Evolutionary conservation across 2,797 vertebrate genomes (phyloP).

Genomic region (Taeniopygia guttata): DNA sequence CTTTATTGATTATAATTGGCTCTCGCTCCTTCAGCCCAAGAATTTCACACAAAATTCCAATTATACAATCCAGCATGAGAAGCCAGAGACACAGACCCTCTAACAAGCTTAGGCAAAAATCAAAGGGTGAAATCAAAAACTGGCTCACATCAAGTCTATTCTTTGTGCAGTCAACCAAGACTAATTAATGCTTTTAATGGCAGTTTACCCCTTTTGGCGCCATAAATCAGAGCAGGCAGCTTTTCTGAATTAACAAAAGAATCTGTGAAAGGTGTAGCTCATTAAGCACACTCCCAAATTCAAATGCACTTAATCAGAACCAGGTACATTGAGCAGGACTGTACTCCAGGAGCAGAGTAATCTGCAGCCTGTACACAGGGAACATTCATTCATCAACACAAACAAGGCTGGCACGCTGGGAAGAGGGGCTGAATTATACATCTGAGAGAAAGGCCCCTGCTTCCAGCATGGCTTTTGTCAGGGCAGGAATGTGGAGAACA

Average conservation of each 20-base stretch:
- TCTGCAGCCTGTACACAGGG: constrained; percentile 16
- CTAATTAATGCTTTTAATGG: constrained; percentile 57
- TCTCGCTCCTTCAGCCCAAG: neutral
- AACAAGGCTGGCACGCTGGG: constrained; percentile 40
- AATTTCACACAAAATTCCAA: neutral
- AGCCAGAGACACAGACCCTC: neutral
- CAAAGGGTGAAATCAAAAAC: constrained; percentile 50
- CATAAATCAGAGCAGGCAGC: neutral
- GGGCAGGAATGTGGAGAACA: neutral
- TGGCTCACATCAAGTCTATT: constrained; percentile 7
- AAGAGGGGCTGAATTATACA: constrained; percentile 56
- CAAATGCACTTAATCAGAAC: constrained; percentile 1
- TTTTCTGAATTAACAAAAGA: constrained; percentile 20
- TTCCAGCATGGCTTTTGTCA: constrained; percentile 23
- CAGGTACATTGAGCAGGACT: constrained; percentile 3
- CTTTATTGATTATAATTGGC: neutral
- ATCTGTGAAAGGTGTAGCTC: constrained; percentile 17
- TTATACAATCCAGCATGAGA: constrained; percentile 9
- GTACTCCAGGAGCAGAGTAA: neutral
- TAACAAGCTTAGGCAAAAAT: constrained; percentile 40
- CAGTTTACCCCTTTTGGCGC: constrained; percentile 36
- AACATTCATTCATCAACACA: constrained; percentile 47
- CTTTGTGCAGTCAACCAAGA: constrained; percentile 20
- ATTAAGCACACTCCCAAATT: constrained; percentile 22
- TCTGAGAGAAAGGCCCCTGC: constrained; percentile 15